Conservation (phyloP, 2,797 vertebrate species). For the Siniperca obscura region DNA sequence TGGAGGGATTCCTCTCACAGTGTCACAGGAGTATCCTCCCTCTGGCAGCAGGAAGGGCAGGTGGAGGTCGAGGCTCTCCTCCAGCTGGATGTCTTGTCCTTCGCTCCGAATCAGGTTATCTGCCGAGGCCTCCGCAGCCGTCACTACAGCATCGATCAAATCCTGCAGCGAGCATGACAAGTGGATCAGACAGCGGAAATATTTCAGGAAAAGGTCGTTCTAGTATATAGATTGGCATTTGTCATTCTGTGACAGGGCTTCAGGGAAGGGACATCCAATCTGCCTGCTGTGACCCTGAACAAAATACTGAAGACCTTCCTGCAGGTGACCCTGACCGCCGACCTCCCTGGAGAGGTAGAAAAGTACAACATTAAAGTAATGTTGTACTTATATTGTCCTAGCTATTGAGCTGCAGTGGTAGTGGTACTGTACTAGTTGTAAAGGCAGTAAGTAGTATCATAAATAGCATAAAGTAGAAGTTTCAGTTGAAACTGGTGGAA, state of each 20-base stretch:
- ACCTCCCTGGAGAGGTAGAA: conserved; percentile 14
- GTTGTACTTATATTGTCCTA: not conserved
- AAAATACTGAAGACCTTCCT: conserved; percentile 6
- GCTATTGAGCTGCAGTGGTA: not conserved
- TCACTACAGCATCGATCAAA: conserved; percentile 89
- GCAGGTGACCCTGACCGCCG: conserved; percentile 5
- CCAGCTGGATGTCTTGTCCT: conserved; percentile 87
- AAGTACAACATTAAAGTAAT: conserved; percentile 5
- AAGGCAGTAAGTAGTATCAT: not conserved
- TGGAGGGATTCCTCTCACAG: conserved; percentile 90
- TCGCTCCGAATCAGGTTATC: conserved; percentile 90
- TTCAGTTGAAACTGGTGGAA: not conserved
- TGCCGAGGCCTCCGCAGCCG: conserved; percentile 88
- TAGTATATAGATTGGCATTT: conserved; percentile 35
- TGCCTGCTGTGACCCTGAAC: conserved; percentile 28
- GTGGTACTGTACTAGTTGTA: not conserved
- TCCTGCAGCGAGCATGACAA: conserved; percentile 80
- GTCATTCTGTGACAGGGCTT: conserved; percentile 54
- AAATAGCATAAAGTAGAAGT: not conserved
- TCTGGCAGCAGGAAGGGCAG: conserved; percentile 95
- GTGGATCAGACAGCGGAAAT: conserved; percentile 23
- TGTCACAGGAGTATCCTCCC: conserved; percentile 94
- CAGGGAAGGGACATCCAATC: conserved; percentile 31
- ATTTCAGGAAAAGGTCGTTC: conserved; percentile 54
- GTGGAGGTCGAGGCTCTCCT: conserved; percentile 93